phyloP scores from a whole-genome alignment of 2,113 vertebrate species.

The Gymnobelideus leadbeateri region DNA sequence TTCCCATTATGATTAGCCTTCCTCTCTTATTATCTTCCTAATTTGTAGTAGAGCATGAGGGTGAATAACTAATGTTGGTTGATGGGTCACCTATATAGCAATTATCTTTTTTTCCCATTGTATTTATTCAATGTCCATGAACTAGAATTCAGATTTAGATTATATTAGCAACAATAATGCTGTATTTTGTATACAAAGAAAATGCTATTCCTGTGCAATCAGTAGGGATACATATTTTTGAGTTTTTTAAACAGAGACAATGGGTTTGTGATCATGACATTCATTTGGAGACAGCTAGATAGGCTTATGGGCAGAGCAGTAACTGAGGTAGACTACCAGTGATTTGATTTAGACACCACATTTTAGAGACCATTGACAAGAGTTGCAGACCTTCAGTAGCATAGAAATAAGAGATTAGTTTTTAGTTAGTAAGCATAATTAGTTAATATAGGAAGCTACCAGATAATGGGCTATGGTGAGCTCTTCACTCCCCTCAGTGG shows the following conservation, averaged over 20 bases:
- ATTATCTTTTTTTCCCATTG: not conserved
- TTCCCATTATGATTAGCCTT: not conserved
- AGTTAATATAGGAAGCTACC: not conserved
- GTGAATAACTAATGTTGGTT: not conserved
- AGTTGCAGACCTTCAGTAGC: not conserved
- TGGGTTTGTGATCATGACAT: not conserved
- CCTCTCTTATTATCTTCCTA: not conserved
- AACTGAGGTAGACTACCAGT: not conserved
- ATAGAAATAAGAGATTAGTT: not conserved
- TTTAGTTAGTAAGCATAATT: not conserved
- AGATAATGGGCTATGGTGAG: not conserved
- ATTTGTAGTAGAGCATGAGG: not conserved
- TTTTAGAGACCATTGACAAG: not conserved
- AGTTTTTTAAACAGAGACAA: not conserved
- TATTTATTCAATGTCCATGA: not conserved
- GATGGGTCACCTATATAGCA: not conserved
- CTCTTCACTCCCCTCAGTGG: not conserved
- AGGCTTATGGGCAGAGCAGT: not conserved
- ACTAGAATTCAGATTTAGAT: not conserved
- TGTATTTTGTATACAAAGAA: not conserved
- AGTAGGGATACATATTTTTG: not conserved
- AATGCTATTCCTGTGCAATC: not conserved
- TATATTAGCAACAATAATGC: not conserved
- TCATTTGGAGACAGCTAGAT: not conserved
- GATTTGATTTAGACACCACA: not conserved